Evolutionary conservation across 2,888 invertebrate species (phyloP), one percentile per base, ranked within the genome.

Genomic region (Merodon equestris): DNA sequence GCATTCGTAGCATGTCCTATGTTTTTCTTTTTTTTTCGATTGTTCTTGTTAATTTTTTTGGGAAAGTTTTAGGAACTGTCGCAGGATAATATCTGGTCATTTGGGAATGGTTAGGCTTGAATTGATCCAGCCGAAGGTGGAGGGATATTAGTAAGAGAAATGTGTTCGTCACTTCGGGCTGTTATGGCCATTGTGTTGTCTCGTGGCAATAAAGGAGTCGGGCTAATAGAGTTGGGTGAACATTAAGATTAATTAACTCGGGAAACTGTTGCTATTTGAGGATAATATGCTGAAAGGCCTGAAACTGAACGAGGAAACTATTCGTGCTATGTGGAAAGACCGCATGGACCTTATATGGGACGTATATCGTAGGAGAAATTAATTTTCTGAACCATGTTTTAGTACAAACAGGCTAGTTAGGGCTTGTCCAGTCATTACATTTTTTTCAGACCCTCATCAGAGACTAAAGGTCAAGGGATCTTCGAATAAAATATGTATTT

Each of bases 151-250:
- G 72, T 72, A 67, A 57, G 7, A 40, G 34, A 63, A 60, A 72
- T 72, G 15, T 61, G 73, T 77, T 67, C 73, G 58, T 73, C 73
- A 53, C 73, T 63, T 73, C 67, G 53, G 51, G 36, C 57, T 68
- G 56, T 61, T 60, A 58, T 27, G 57, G 66, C 53, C 66, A 77
- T 77, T 63, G 27, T 45, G 70, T 56, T 70, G 60, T 40, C 48
- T 54, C 54, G 50, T 61, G 61, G 61, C 56, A 44, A 71, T 63
- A 54, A 15, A 61, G 36, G 12, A 50, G 38, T 48, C 50, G 44
- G 18, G 48, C 48, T 42, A 63, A 63, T 63, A 56, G 45, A 48
- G 40, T 40, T 3, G 40, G 40, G 40, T 40, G n/a, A 40, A n/a
- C 18, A 40, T 38, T 40, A 38, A 40, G 54, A 19, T 56, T 56